Base-by-base conservation (phyloP, 1,140 invertebrate genomes). In the Drosophila serrata region DNA sequence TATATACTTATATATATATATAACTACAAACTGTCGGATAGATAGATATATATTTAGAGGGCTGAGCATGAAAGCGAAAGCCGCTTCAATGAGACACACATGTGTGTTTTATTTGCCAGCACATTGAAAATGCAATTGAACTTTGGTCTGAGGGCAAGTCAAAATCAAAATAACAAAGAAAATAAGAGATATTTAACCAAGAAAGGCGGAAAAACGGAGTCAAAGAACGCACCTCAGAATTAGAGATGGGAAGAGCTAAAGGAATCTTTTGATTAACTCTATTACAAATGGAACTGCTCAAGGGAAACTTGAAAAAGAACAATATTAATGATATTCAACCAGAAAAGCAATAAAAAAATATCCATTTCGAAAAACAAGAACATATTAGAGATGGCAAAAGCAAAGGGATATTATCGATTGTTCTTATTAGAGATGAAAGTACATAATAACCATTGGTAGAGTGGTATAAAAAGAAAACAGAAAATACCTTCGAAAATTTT, bases 11-110 rank as follows among this genome's bases (percentile, higher is more conserved):
- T n/a, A 53, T 6, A 15, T 5, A 15, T 8, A 55, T 37, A 37
- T 55, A 22, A 35, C 17, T 31, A 53, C 49, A 35, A 53, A 53
- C 42, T 60, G 43, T n/a, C 6, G 43, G 6, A 39, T 58, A 45
- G 45, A 45, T 58, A 43, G 45, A 45, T 48, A 27, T 39, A 58
- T 22, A 60, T 72, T 46, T 72, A 59, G 67, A 45, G 51, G 17
- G 63, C 57, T 62, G 69, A 46, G 51, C 53, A 48, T 82, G 82
- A 85, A 85, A 85, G 78, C 82, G 79, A 86, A 85, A 86, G 78
- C 82, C 22, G 42, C 48, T 42, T 57, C 60, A 48, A 70, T 67
- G 39, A 65, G 60, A 42, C 39, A 24, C 35, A 75, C 51, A 55
- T 37, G 51, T 55, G 56, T 27, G 40, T 37, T 37, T 22, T 22